Evolutionary conservation across 2,797 vertebrate species (phyloP).

Genomic region (Sebastes steindachneri): DNA sequence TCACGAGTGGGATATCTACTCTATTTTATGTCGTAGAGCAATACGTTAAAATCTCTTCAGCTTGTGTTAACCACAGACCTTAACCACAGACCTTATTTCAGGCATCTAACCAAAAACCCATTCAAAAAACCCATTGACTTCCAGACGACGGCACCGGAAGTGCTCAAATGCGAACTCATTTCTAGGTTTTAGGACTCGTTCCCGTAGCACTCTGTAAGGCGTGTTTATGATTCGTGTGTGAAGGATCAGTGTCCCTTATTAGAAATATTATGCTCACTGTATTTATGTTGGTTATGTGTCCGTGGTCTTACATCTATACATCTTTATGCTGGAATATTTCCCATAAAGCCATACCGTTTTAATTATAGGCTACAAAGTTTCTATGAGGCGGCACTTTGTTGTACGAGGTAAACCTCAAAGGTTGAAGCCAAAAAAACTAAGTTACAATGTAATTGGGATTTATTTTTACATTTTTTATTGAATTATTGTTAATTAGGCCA

Average conservation of each 20-base stretch:
- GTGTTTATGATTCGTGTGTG: not conserved
- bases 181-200: too few species aligned
- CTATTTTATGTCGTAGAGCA: too few species aligned
- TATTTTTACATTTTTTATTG: not conserved
- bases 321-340: not conserved
- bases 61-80: too few species aligned
- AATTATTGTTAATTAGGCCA: not conserved
- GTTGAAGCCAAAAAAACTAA: not conserved
- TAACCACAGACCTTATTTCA: too few species aligned
- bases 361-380: not conserved
- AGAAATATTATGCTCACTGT: not conserved
- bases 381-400: not conserved
- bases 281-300: not conserved
- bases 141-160: too few species aligned
- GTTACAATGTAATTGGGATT: not conserved
- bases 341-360: not conserved
- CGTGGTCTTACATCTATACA: not conserved
- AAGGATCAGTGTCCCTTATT: not conserved
- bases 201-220: too few species aligned
- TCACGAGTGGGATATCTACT: too few species aligned
- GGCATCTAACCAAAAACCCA: too few species aligned
- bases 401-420: not conserved
- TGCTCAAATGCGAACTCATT: too few species aligned
- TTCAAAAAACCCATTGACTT: too few species aligned
- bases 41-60: too few species aligned